Conservation (phyloP, 2,797 vertebrate genomes). For the Takifugu rubripes region DNA sequence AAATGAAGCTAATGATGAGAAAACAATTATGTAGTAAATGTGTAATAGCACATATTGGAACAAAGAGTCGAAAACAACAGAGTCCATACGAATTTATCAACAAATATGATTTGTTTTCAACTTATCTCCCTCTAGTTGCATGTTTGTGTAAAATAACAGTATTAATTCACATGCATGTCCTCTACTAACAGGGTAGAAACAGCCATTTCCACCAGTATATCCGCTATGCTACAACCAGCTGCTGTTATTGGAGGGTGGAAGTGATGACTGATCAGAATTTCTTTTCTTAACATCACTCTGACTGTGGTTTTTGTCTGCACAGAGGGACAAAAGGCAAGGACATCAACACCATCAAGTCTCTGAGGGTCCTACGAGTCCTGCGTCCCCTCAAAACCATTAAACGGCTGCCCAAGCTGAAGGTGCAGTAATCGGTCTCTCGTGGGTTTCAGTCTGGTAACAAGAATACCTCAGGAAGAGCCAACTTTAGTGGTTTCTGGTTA, state of each 20-base stretch:
- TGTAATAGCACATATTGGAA: too few species aligned
- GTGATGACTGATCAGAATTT: neutral
- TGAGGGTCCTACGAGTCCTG: conserved; percentile 91
- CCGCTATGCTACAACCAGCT: conserved; percentile 12
- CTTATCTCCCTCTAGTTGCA: conserved; percentile 7
- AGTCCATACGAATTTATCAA: too few species aligned
- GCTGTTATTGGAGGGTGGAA: conserved; percentile 20
- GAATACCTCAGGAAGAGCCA: neutral
- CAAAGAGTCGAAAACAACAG: too few species aligned
- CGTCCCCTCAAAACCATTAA: conserved; percentile 98
- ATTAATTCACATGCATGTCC: conserved; percentile 51
- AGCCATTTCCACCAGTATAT: conserved; percentile 12
- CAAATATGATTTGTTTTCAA: neutral
- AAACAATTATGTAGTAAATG: too few species aligned
- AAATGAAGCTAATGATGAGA: too few species aligned
- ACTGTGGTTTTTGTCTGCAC: conserved; percentile 57
- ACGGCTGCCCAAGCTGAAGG: conserved; percentile 95
- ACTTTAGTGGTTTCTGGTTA: neutral
- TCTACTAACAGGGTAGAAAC: conserved; percentile 47
- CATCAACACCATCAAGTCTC: conserved; percentile 98
- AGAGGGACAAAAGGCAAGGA: conserved; percentile 98
- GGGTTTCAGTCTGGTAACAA: neutral
- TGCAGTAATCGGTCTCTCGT: conserved; percentile 52
- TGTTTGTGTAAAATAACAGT: conserved; percentile 59
- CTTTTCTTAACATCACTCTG: conserved; percentile 19